Base-by-base conservation (phyloP, 2,797 vertebrate species). In the Merluccius polli region DNA sequence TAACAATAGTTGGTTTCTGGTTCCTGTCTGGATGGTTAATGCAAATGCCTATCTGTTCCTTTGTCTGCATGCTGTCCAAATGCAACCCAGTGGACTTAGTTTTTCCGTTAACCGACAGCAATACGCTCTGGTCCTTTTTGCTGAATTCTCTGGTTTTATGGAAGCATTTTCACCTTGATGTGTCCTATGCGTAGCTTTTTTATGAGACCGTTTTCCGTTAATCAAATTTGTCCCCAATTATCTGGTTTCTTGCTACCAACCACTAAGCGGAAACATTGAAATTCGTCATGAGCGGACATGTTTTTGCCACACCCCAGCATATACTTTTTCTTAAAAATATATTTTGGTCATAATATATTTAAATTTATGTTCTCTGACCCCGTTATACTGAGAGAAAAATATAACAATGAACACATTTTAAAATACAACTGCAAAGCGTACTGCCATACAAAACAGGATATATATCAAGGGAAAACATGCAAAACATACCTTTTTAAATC, bases 401-500 rank as follows among this genome's bases (percentile, higher is more conserved):
- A 27, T 27, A 12, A 27, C 24, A 8, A 27, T 27, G n/a, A 65
- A 65, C 3, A 12, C 3, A 35, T 12, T 65, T 65, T 65, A 24
- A 48, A 31, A 86, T 65, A 77, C 74, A 87, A 84, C 79, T 85
- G 74, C 79, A 87, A 89, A 80, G 78, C 72, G 24, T 78, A 88
- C 84, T 90, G 91, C 86, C 80, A 83, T 83, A 87, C 81, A 76
- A 84, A 83, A 77, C 70, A 72, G 80, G 68, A 83, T 87, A 75
- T 70, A 84, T 84, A 89, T 83, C 79, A 65, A 87, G 85, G 78
- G 70, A 85, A 91, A 92, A 87, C 92, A 93, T 93, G 93, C 92
- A 92, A 89, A 94, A 94, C 92, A 77, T 94, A 94, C 94, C 93
- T 94, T 90, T 87, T 84, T 87, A 87, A 89, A 91, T 92, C 88